A percentile compares a stretch with the other conserved stretches of the same genome.
These are phyloP conservation scores for Sialis lutaria DNA, from an alignment of 2,888 invertebrate species.

Conservation along the genomic window DNA sequence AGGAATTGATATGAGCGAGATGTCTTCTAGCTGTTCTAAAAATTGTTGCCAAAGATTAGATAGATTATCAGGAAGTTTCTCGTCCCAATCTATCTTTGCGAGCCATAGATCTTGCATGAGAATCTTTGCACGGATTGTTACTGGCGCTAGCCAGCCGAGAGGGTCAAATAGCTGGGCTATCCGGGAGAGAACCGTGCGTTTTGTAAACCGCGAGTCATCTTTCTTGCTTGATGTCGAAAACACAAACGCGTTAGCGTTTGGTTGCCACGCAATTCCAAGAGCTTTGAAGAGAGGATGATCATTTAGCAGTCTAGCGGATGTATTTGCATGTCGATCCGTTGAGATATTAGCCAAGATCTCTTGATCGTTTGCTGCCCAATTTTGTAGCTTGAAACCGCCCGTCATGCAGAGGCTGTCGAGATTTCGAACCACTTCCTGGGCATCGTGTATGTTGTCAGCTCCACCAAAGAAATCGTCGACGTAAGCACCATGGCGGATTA, in stretches of 20 bases:
- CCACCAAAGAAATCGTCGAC: background rate
- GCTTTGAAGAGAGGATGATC: background rate
- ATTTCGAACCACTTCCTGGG: background rate
- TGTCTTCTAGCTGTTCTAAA: background rate
- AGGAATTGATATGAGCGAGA: conserved; percentile 1
- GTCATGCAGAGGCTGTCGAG: background rate
- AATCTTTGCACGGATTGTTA: background rate
- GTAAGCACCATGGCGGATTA: background rate
- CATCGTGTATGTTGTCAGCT: background rate
- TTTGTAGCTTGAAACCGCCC: background rate
- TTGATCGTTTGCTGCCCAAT: background rate
- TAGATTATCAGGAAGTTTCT: background rate
- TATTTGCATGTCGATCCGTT: no score
- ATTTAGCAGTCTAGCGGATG: no score
- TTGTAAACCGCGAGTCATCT: background rate
- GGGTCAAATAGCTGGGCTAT: background rate
- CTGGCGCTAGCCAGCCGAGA: background rate
- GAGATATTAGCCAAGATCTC: no score
- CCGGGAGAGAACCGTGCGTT: background rate
- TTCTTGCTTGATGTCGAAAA: background rate
- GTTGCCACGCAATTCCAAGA: background rate
- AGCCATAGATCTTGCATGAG: conserved; percentile 1
- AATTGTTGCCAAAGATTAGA: conserved; percentile 1
- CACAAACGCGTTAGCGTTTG: background rate
- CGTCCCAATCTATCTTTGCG: background rate